Base-by-base conservation (phyloP, 2,113 vertebrate genomes). In the Mellivora capensis region DNA sequence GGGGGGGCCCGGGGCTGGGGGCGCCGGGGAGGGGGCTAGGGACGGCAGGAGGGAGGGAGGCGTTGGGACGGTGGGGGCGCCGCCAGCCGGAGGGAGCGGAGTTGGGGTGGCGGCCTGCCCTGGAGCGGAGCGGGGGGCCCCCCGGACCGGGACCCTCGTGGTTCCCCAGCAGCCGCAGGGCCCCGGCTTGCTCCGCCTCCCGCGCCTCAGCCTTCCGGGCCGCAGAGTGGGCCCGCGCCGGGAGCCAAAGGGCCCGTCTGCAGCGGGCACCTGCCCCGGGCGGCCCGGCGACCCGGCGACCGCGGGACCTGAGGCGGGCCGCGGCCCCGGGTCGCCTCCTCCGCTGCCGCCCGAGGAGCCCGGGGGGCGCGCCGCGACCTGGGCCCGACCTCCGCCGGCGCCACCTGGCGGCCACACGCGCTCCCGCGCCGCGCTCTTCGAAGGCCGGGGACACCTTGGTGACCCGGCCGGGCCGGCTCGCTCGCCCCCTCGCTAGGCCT, bases 371-470 rank as follows among this genome's bases (percentile, higher is more conserved):
- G 39, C 72, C 1, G 72, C 74, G 74, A 77, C 74, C 74, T 27
- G 27, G 25, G 42, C 74, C 42, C 74, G 17, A 42, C 42, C 42
- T 4, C 74, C 42, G 27, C 74, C 74, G 13, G 96, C 79, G 95
- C 98, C 91, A 80, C 89, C 96, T 85, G 27, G 96, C 64, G 97
- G 85, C 87, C 76, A 27, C 18, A 4, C 0, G 29, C 42, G 9
- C 76, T 54, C 6, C 14, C 13, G n/a, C 64, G 1, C 79, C 52
- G 21, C 29, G 2, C 13, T 37, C n/a, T 23, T 11, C 47, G 2
- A 4, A 57, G 17, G 29, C 42, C 7, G 4, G 1, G 39, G 42
- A 31, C 74, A 3, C 64, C 44, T 64, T 34, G n/a, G 3, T 1
- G 18, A 23, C 47, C 49, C 3, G 15, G 52, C 52, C 15, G 52